These are phyloP conservation scores for Amyelois transitella DNA, from an alignment of 1,140 invertebrate species.

Conservation along the genomic window DNA sequence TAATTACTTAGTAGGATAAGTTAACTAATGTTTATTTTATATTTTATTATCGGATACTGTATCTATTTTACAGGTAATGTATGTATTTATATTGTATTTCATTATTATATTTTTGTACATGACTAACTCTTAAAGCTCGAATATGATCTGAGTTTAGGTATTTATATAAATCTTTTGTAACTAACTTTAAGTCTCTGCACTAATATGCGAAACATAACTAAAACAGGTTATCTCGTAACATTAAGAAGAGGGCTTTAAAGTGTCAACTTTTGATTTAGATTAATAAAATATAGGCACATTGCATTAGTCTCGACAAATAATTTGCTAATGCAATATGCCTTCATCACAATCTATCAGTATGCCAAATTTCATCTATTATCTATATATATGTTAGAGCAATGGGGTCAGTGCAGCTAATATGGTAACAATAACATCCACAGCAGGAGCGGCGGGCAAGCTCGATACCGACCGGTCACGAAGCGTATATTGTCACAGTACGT, in stretches of 20 bases:
- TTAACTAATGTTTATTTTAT: too few species aligned
- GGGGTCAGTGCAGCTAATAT: background rate
- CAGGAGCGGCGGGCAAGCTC: constrained; percentile 54
- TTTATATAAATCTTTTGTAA: background rate
- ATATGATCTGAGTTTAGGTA: background rate
- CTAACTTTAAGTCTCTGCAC: background rate
- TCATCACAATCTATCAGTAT: too few species aligned
- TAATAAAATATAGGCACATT: too few species aligned
- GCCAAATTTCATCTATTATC: too few species aligned
- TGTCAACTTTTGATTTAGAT: too few species aligned
- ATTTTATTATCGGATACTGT: background rate
- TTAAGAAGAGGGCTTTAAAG: too few species aligned
- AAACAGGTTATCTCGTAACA: too few species aligned
- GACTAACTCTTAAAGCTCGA: background rate
- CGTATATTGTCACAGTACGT: constrained; percentile 66
- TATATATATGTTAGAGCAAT: too few species aligned
- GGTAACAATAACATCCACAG: constrained; percentile 36
- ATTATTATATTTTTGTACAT: background rate
- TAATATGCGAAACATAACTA: background rate
- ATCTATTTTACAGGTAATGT: background rate
- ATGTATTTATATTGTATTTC: background rate
- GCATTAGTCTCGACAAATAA: too few species aligned
- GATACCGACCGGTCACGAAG: constrained; percentile 56
- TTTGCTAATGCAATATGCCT: too few species aligned
- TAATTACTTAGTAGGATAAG: too few species aligned